Conservation (phyloP, 2,113 vertebrate species). For the Ammospiza caudacuta region DNA sequence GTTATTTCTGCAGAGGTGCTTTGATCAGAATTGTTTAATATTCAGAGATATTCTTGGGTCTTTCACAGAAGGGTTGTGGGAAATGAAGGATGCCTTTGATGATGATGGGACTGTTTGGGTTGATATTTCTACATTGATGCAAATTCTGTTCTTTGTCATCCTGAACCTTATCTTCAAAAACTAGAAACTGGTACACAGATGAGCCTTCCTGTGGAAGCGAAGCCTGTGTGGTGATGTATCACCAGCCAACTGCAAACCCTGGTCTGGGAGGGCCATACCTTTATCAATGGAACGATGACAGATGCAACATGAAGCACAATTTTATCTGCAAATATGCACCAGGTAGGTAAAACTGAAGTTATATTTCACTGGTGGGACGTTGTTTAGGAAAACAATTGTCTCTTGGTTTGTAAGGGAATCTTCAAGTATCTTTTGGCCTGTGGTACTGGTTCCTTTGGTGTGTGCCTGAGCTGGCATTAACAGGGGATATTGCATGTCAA, state of each 20-base stretch:
- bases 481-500: neutral
- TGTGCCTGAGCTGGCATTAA: neutral
- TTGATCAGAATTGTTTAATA: neutral
- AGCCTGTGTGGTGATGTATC: constrained; percentile 98
- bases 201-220: constrained; percentile 98
- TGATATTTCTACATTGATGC: neutral
- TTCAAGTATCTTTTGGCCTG: neutral
- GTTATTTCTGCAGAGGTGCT: neutral
- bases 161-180: neutral
- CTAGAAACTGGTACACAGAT: constrained; percentile 95
- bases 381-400: neutral
- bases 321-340: constrained; percentile 96
- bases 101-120: neutral
- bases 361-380: neutral
- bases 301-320: constrained; percentile 99
- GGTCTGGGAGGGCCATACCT: constrained; percentile 93
- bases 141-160: neutral
- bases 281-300: constrained; percentile 97
- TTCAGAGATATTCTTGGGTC: neutral
- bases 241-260: constrained; percentile 90
- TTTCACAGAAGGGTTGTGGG: neutral
- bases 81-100: neutral
- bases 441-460: neutral
- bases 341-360: constrained; percentile 70
- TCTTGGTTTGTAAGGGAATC: neutral